These are phyloP conservation scores for Anadara kagoshimensis DNA, from an alignment of 1,140 invertebrate genomes.

Conservation along the genomic window DNA sequence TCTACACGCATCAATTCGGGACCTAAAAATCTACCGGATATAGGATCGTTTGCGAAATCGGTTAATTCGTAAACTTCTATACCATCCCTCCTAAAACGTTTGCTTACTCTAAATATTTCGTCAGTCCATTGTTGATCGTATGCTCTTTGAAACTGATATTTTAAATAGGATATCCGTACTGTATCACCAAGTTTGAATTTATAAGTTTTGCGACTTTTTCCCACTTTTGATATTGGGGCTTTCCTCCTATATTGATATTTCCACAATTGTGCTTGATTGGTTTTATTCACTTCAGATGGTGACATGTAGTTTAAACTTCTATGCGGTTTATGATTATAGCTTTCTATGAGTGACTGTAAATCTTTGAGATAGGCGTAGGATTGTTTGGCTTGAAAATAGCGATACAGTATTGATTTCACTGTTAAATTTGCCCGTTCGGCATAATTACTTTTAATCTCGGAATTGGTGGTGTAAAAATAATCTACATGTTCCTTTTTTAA, in stretches of 20 bases:
- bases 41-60: conserved; percentile 23
- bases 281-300: conserved; percentile 19
- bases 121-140: conserved; percentile 38
- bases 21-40: conserved; percentile 6
- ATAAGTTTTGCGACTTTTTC: not conserved
- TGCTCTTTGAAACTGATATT: conserved; percentile 30
- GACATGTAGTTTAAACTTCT: conserved; percentile 16
- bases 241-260: conserved; percentile 5
- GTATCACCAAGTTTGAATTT: conserved; percentile 31
- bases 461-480: conserved; percentile 15
- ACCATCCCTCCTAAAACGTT: conserved; percentile 16
- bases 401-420: conserved; percentile 11
- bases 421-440: conserved; percentile 6
- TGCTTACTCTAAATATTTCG: conserved; percentile 31
- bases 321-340: conserved; percentile 19
- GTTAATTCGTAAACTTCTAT: conserved; percentile 33
- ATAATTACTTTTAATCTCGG: conserved; percentile 36
- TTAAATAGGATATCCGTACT: conserved; percentile 27
- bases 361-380: not conserved
- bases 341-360: not conserved
- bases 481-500: conserved; percentile 6
- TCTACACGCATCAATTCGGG: conserved; percentile 18
- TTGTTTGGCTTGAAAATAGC: conserved; percentile 6
- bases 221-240: not conserved
- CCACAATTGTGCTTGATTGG: conserved; percentile 19